Evolutionary conservation across 2,113 vertebrate genomes (phyloP).

Genomic region (Shinisaurus crocodilurus): DNA sequence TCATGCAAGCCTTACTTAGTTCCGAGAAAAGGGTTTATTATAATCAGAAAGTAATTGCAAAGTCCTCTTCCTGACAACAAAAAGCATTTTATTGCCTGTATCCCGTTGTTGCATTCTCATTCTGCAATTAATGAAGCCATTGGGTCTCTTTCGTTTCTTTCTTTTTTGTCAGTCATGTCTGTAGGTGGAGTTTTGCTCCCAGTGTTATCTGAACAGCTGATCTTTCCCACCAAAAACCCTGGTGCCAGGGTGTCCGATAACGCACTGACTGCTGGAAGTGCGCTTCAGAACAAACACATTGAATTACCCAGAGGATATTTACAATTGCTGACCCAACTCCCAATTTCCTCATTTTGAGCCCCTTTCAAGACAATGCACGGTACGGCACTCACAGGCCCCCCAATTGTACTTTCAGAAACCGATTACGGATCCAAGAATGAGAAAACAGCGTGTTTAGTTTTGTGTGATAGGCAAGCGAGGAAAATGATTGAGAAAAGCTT

Average conservation of each 20-base stretch:
- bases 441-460: slow-evolving; percentile 77
- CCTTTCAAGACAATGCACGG: slow-evolving; percentile 75
- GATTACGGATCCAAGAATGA: slow-evolving; percentile 69
- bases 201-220: slow-evolving; percentile 80
- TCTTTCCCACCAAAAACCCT: slow-evolving; percentile 84
- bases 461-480: slow-evolving; percentile 56
- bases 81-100: slow-evolving; percentile 75
- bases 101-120: slow-evolving; percentile 77
- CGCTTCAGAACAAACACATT: slow-evolving; percentile 77
- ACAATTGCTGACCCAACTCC: slow-evolving; percentile 78
- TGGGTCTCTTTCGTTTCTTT: slow-evolving; percentile 47
- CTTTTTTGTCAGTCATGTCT: slow-evolving; percentile 66
- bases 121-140: slow-evolving; percentile 81
- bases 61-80: slow-evolving; percentile 79
- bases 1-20: slow-evolving; percentile 52
- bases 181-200: slow-evolving; percentile 79
- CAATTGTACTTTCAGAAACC: slow-evolving; percentile 75
- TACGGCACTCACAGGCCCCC: background rate
- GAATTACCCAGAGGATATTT: slow-evolving; percentile 81
- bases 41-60: slow-evolving; percentile 66
- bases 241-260: slow-evolving; percentile 89
- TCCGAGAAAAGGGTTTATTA: slow-evolving; percentile 60
- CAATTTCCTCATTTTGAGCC: slow-evolving; percentile 77
- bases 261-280: slow-evolving; percentile 51
- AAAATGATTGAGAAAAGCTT: slow-evolving; percentile 55